These are phyloP conservation scores for Oligia fasciuncula DNA, from an alignment of 2,888 invertebrate species.

Conservation along the genomic window DNA sequence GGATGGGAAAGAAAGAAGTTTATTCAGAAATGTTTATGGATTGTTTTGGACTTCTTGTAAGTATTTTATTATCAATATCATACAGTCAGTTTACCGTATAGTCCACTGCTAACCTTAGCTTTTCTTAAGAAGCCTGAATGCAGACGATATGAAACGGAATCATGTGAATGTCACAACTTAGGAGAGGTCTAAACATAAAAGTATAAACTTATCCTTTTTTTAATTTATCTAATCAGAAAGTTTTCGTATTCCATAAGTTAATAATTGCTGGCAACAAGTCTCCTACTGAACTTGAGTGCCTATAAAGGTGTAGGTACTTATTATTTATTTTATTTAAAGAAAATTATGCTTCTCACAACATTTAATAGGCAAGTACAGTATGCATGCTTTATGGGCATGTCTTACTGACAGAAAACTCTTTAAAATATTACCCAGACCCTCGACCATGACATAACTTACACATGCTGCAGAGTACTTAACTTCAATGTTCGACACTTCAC, in stretches of 20 bases:
- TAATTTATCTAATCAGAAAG: not conserved
- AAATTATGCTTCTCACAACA: not conserved
- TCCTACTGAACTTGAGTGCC: not conserved
- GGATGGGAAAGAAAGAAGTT: conserved; percentile 81
- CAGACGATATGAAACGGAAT: not conserved
- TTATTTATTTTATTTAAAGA: not conserved
- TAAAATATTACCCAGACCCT: not conserved
- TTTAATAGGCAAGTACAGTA: not conserved
- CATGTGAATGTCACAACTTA: conserved; percentile 3
- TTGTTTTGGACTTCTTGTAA: conserved; percentile 85
- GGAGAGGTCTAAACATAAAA: conserved; percentile 14
- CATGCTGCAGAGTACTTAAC: no score
- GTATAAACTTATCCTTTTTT: not conserved
- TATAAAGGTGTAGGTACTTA: no score
- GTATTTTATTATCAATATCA: conserved; percentile 59
- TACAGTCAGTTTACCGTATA: not conserved
- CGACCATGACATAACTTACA: not conserved
- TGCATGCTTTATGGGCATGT: not conserved
- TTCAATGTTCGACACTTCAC: no score
- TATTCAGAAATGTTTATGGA: conserved; percentile 87
- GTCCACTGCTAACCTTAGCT: not conserved
- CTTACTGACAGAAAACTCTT: not conserved
- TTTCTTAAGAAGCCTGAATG: not conserved
- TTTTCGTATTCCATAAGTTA: not conserved
- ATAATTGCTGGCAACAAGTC: not conserved